Base-by-base conservation (phyloP, 2,113 vertebrate species). In the Podilymbus podiceps region DNA sequence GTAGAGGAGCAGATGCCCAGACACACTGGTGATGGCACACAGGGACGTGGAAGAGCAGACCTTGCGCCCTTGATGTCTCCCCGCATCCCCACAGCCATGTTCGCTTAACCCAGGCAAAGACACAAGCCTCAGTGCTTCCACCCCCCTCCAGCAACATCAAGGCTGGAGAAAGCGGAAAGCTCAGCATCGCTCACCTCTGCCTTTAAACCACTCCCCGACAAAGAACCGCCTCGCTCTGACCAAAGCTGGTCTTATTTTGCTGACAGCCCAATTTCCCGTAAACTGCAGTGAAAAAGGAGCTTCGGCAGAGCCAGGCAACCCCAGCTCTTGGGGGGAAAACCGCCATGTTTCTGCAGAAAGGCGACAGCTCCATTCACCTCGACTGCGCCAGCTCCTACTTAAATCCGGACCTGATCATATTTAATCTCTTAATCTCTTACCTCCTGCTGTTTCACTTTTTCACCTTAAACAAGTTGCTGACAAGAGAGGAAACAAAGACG, bases 381-480 rank as follows among this genome's bases (percentile, higher is more conserved):
- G 0, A 16, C 44, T 13, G 24, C 20, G 3, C 15, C 52, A 2
- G 68, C 77, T 58, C 68, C 68, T 27, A 12, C 68, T 63, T 72
- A 53, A 71, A 49, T 10, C 46, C 31, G 2, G n/a, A 60, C 47
- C 1, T 27, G 80, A 90, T 71, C 16, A 0, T 4, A 47, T 28
- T 73, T 72, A 49, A 92, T 73, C 90, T 88, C 53, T 89, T 92
- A 71, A 92, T 63, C 93, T 75, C 85, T 94, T 53, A 76, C 92
- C 95, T 95, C 85, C 83, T 42, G 78, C 75, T 62, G 68, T 55
- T 94, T 93, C 85, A 75, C 89, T 96, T 95, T 83, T 94, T 82
- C 95, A 88, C 78, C 89, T 85, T 31, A 76, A 82, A 55, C 35
- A 12, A 94, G 60, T 17, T n/a, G 23, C 62, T 17, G n/a, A 59